Evolutionary conservation across 2,113 vertebrate species (phyloP).

Genomic region (Amphiprion ocellaris): DNA sequence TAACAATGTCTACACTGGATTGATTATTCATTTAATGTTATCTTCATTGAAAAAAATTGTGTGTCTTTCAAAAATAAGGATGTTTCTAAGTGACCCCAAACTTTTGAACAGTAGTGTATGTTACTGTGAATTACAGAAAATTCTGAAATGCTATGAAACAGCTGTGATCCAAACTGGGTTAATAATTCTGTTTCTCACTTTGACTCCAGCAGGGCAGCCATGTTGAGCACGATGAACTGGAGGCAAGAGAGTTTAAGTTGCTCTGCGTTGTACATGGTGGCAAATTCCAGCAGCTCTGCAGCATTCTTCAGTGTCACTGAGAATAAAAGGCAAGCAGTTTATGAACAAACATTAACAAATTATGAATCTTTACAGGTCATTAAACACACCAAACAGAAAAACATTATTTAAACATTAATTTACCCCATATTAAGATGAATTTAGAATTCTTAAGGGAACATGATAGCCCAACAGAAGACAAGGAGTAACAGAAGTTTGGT

Average conservation of each 20-base stretch:
- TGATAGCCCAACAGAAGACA: background rate
- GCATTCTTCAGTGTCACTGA: slow-evolving; percentile 96
- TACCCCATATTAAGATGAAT: background rate
- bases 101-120: too few species aligned
- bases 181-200: slow-evolving; percentile 83
- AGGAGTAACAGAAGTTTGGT: too few species aligned
- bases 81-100: too few species aligned
- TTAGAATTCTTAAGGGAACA: background rate
- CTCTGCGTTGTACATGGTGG: slow-evolving; percentile 92
- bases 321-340: slow-evolving; percentile 23
- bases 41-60: too few species aligned
- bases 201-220: slow-evolving; percentile 93
- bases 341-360: background rate
- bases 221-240: slow-evolving; percentile 95
- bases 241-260: slow-evolving; percentile 95
- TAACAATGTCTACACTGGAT: too few species aligned
- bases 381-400: background rate
- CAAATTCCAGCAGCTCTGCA: slow-evolving; percentile 93
- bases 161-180: background rate
- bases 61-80: too few species aligned
- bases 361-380: background rate
- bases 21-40: too few species aligned
- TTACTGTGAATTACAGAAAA: too few species aligned
- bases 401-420: too few species aligned
- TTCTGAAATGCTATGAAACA: background rate